These are phyloP conservation scores for Serinus canaria DNA, from an alignment of 2,113 vertebrate species.

Conservation along the genomic window DNA sequence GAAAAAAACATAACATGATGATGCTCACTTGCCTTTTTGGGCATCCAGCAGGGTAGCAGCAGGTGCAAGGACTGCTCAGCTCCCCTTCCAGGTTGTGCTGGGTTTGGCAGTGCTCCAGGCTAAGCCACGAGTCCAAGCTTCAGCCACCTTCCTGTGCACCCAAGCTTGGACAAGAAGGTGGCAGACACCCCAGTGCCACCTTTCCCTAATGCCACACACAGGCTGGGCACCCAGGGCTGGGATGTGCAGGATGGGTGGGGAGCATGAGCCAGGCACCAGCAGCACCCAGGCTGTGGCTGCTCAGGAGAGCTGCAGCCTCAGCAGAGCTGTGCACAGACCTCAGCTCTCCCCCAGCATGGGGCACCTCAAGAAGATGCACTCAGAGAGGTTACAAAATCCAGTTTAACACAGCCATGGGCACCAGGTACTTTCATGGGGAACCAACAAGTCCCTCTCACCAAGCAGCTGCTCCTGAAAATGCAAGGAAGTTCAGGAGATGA, in stretches of 20 bases:
- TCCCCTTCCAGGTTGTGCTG: neutral
- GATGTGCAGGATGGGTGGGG: neutral
- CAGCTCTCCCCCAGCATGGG: neutral
- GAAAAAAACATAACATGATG: accelerated
- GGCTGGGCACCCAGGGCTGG: accelerated
- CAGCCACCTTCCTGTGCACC: too few species aligned
- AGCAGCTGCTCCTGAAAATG: neutral
- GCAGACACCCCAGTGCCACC: too few species aligned
- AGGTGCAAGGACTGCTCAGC: neutral
- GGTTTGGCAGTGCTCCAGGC: neutral
- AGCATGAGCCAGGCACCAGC: neutral
- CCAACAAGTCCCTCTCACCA: neutral
- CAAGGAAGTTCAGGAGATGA: neutral
- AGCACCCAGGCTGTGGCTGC: accelerated
- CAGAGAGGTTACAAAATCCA: neutral
- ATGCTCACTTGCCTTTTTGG: neutral
- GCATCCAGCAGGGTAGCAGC: neutral
- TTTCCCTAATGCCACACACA: accelerated
- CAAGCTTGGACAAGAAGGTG: neutral
- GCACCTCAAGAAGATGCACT: neutral
- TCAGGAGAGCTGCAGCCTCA: neutral
- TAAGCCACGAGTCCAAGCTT: neutral
- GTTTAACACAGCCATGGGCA: neutral
- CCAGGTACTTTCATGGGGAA: neutral
- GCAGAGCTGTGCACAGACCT: neutral